Percentiles rank a stretch among this genome's conserved stretches.
Evolutionary conservation across 2,888 invertebrate species (phyloP).

Genomic region (Crepidodera aurea): DNA sequence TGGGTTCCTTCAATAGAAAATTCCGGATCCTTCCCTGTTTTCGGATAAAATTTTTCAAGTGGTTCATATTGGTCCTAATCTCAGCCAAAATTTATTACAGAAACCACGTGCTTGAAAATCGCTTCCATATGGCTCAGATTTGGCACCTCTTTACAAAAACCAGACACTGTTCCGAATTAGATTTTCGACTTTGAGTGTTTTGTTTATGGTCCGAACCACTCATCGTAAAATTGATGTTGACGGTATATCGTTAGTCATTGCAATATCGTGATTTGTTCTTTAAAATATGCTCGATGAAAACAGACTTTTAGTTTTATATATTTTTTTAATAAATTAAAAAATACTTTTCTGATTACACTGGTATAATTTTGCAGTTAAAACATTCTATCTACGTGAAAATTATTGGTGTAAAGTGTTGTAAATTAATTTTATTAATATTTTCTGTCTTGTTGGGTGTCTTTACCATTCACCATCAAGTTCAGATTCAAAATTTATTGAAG

Average conservation of each 20-base stretch:
- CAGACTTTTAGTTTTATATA: no score
- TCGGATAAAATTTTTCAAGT: constrained; percentile 21
- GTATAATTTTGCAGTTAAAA: no score
- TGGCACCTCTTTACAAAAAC: constrained; percentile 26
- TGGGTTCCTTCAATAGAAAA: no score
- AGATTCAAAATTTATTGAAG: no score
- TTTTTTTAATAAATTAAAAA: no score
- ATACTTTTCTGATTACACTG: no score
- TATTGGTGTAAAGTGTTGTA: no score
- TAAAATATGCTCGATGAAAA: no score
- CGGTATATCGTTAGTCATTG: not conserved
- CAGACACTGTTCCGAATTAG: constrained; percentile 15
- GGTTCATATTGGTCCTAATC: constrained; percentile 14
- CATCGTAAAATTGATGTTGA: constrained; percentile 2
- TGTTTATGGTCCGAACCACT: not conserved
- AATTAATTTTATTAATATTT: no score
- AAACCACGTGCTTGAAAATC: constrained; percentile 29
- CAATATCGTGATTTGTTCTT: not conserved
- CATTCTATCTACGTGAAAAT: no score
- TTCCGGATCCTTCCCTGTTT: not conserved
- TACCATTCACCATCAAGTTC: no score
- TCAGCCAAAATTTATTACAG: constrained; percentile 24
- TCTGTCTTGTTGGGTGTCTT: no score
- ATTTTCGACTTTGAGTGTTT: constrained; percentile 5
- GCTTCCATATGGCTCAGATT: constrained; percentile 23